Conservation (phyloP, 2,797 vertebrate species). For the Phalloptychus januarius region DNA sequence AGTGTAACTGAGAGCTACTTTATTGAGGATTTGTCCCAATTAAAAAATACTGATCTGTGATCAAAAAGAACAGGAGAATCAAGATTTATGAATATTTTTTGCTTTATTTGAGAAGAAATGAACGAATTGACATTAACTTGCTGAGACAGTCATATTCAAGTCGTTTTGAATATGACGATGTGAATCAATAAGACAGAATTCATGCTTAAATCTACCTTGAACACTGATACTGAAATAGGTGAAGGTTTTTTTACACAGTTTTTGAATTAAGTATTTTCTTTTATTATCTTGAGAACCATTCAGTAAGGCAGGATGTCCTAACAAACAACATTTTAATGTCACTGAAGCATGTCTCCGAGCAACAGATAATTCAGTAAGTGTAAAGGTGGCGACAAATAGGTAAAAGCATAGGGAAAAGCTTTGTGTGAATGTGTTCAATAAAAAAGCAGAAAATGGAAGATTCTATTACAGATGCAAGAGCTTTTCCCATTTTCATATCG, state of each 20-base stretch:
- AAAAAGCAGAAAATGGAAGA: conserved; percentile 34
- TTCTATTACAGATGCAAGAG: conserved; percentile 29
- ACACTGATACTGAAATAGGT: neutral
- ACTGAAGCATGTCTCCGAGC: conserved; percentile 45
- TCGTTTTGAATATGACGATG: too few species aligned
- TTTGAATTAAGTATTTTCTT: neutral
- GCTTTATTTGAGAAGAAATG: neutral
- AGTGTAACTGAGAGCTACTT: neutral
- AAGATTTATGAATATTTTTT: neutral
- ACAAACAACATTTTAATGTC: conserved; percentile 23
- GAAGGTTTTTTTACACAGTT: neutral
- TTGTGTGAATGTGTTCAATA: conserved; percentile 24
- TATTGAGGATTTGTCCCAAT: neutral
- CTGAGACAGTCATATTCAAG: too few species aligned
- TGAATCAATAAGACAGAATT: neutral
- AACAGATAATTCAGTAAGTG: conserved; percentile 45
- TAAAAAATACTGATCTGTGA: neutral
- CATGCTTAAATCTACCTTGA: neutral
- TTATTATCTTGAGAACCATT: neutral
- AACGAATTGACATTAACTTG: too few species aligned
- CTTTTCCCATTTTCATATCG: conserved; percentile 39
- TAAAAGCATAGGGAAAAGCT: conserved; percentile 13
- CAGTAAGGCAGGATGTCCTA: conserved; percentile 3
- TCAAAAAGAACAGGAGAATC: neutral
- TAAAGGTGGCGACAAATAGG: conserved; percentile 34